Base-by-base conservation (phyloP, 2,888 invertebrate species). In the Arge pagana region DNA sequence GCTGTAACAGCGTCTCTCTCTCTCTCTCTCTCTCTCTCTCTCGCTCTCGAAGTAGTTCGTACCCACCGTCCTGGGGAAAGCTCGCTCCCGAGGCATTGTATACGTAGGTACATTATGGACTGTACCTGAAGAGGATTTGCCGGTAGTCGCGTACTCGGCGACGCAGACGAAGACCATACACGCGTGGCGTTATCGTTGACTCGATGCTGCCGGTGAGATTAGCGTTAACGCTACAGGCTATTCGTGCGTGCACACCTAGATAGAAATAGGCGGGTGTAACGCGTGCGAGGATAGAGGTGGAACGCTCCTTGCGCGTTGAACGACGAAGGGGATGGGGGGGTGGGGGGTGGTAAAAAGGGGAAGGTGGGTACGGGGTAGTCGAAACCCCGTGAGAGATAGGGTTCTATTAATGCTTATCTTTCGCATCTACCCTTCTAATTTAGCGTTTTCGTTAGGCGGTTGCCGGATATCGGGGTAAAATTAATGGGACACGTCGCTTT, bases 401-500 rank as follows among this genome's bases (percentile, higher is more conserved):
- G 42, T 42, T 51, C 50, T 51, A 51, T 51, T 51, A 51, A 42
- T 35, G 42, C 50, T 35, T 51, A 51, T 51, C 50, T 43, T 4
- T 10, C 21, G 7, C 30, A 51, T 51, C 50, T 51, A 51, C 50
- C 50, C 50, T 51, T 42, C 50, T 51, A 51, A 51, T 51, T 51
- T 51, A 51, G 16, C 50, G 50, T 51, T 51, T 51, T 51, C 50
- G 50, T 51, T 51, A 51, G 42, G 35, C 43, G 43, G 36, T 51
- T 51, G 41, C 24, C 35, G 50, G 50, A 51, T 51, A 51, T 51
- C 50, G 42, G 50, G 23, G 24, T 23, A 43, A 42, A 51, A 51
- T 51, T 51, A 51, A 51, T 51, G 50, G 50, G 50, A 51, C 50
- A 35, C 40, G 50, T 51, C 50, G 50, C 50, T 51, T 51, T 51